Evolutionary conservation across 2,888 invertebrate species (phyloP).

Genomic region (Machimus atricapillus): DNA sequence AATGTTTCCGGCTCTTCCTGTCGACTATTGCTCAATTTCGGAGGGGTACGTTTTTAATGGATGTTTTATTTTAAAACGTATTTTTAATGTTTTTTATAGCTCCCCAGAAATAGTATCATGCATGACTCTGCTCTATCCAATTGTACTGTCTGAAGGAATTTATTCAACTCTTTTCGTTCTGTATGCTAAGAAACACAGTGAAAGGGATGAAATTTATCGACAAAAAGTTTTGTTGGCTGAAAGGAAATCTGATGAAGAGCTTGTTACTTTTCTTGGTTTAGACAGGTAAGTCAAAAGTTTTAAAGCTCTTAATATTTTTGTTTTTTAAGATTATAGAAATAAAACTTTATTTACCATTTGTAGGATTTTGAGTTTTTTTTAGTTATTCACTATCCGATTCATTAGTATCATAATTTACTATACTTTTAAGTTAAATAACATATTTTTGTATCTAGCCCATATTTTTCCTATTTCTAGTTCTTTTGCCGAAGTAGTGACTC

Average conservation of each 20-base stretch:
- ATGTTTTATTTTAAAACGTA: neutral
- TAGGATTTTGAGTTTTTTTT: no score
- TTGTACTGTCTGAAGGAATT: slow-evolving; percentile 60
- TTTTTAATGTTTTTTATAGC: neutral
- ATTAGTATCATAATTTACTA: no score
- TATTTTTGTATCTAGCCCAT: neutral
- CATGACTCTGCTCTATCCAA: slow-evolving; percentile 59
- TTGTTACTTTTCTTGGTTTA: slow-evolving; percentile 50
- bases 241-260: slow-evolving; percentile 55
- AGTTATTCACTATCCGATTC: no score
- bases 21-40: slow-evolving; percentile 53
- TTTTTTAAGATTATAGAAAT: no score
- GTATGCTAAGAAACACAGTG: slow-evolving; percentile 61
- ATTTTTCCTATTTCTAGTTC: slow-evolving; percentile 49
- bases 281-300: slow-evolving; percentile 33
- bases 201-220: slow-evolving; percentile 60
- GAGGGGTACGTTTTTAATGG: slow-evolving; percentile 49
- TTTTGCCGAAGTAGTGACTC: slow-evolving; percentile 54
- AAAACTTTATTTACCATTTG: no score
- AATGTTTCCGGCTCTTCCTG: slow-evolving; percentile 82
- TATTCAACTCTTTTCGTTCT: slow-evolving; percentile 61
- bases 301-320: no score
- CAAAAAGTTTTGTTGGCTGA: slow-evolving; percentile 58
- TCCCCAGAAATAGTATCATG: slow-evolving; percentile 59
- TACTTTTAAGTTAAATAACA: neutral